Conservation (phyloP, 2,888 invertebrate species). For the Xanthorhoe designata region DNA sequence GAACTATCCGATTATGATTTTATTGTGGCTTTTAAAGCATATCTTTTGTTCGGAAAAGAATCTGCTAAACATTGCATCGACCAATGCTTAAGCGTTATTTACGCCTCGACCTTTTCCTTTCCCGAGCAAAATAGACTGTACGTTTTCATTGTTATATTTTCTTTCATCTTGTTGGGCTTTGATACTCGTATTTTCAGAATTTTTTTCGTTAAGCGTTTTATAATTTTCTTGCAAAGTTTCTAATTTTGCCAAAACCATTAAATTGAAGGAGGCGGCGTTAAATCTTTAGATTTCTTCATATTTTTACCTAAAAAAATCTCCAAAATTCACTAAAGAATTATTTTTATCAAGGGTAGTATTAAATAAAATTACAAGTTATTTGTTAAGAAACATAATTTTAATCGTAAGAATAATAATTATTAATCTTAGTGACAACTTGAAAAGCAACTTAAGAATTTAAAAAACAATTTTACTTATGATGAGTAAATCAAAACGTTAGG, state of each 20-base stretch:
- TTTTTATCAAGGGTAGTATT: conserved; percentile 9
- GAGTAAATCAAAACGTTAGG: neutral
- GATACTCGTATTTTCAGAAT: no score
- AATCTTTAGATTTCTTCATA: no score
- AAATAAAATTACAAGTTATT: conserved; percentile 8
- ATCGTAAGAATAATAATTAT: neutral
- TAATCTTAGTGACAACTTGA: conserved; percentile 8
- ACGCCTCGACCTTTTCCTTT: no score
- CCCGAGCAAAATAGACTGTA: no score
- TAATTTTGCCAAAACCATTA: conserved; percentile 2
- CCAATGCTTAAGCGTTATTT: no score
- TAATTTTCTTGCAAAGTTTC: conserved; percentile 1
- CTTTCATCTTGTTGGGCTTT: no score
- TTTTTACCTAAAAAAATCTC: neutral
- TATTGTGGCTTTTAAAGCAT: no score
- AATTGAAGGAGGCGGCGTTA: conserved; percentile 1
- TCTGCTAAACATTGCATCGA: no score
- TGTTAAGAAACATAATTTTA: conserved; percentile 6
- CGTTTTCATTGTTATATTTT: no score
- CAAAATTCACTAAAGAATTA: conserved; percentile 3
- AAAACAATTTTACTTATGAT: conserved; percentile 9
- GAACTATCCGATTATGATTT: no score
- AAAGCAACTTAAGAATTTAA: conserved; percentile 8
- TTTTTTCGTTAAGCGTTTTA: neutral
- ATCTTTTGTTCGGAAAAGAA: no score